Evolutionary conservation across 2,888 invertebrate species (phyloP).

Genomic region (Xestia rhomboidea): DNA sequence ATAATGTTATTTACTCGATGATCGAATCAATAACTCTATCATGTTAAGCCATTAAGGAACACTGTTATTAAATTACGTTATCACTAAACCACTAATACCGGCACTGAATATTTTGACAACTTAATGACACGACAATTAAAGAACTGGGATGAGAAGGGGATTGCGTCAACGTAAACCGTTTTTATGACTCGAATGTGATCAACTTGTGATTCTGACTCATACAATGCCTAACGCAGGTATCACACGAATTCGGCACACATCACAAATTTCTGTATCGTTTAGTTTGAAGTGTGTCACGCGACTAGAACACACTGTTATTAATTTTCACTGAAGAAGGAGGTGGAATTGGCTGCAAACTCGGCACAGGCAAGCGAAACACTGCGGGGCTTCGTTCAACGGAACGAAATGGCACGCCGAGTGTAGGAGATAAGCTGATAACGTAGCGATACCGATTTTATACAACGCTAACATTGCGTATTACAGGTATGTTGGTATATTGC

Average conservation of each 20-base stretch:
- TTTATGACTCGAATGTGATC: conserved; percentile 65
- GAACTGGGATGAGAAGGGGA: conserved; percentile 61
- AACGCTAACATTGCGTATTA: conserved; percentile 80
- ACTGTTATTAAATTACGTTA: conserved; percentile 63
- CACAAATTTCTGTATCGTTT: conserved; percentile 64
- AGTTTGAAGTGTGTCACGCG: conserved; percentile 71
- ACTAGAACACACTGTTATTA: conserved; percentile 70
- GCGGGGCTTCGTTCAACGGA: conserved; percentile 79
- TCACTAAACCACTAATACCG: conserved; percentile 54
- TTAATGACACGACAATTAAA: conserved; percentile 51
- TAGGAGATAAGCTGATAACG: conserved; percentile 89
- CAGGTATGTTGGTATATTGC: conserved; percentile 68
- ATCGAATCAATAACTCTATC: conserved; percentile 63
- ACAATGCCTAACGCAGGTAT: conserved; percentile 68
- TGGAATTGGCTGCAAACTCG: conserved; percentile 75
- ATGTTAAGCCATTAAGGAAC: conserved; percentile 43
- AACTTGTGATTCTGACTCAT: conserved; percentile 71
- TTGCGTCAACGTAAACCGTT: conserved; percentile 66
- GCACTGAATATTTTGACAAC: conserved; percentile 56
- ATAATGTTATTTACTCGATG: conserved; percentile 57
- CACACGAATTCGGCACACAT: conserved; percentile 67
- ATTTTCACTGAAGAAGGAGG: conserved; percentile 71
- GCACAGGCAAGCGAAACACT: conserved; percentile 80
- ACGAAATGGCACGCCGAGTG: conserved; percentile 85
- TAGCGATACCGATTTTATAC: conserved; percentile 83